These are phyloP conservation scores for Chydorus sphaericus DNA, from an alignment of 2,888 invertebrate genomes.

Conservation along the genomic window DNA sequence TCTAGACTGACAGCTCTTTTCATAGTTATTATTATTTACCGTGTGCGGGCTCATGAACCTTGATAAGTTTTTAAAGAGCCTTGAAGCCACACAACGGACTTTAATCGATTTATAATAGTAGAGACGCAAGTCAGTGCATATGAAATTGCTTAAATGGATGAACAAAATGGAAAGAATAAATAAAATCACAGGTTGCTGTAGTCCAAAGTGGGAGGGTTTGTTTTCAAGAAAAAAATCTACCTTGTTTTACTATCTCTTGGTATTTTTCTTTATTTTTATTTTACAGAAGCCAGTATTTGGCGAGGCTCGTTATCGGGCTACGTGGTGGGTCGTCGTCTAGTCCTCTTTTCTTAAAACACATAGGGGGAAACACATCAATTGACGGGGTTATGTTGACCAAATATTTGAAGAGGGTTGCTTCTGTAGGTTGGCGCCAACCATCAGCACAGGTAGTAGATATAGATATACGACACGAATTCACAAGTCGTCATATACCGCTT, in stretches of 20 bases:
- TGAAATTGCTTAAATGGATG: too few species aligned
- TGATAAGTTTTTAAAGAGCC: too few species aligned
- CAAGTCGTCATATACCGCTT: conserved; percentile 4
- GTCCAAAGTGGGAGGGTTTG: not conserved
- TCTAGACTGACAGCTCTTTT: too few species aligned
- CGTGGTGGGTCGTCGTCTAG: not conserved
- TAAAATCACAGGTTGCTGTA: too few species aligned
- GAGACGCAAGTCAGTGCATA: too few species aligned
- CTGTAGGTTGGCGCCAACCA: not conserved
- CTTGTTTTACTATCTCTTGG: not conserved
- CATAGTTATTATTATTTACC: too few species aligned
- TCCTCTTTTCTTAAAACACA: not conserved
- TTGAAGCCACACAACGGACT: too few species aligned
- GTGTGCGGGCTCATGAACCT: too few species aligned
- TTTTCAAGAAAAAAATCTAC: too few species aligned
- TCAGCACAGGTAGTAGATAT: too few species aligned
- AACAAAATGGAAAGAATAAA: too few species aligned
- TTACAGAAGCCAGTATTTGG: not conserved
- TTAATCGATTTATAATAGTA: too few species aligned
- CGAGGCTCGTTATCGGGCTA: not conserved
- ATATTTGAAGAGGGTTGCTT: not conserved
- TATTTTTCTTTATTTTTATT: not conserved
- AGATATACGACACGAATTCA: not conserved
- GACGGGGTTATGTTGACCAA: not conserved
- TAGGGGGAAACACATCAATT: not conserved